Evolutionary conservation across 2,888 invertebrate species (phyloP), one percentile per base, ranked within the genome.

Genomic region (Nipponacmea schrenckii): DNA sequence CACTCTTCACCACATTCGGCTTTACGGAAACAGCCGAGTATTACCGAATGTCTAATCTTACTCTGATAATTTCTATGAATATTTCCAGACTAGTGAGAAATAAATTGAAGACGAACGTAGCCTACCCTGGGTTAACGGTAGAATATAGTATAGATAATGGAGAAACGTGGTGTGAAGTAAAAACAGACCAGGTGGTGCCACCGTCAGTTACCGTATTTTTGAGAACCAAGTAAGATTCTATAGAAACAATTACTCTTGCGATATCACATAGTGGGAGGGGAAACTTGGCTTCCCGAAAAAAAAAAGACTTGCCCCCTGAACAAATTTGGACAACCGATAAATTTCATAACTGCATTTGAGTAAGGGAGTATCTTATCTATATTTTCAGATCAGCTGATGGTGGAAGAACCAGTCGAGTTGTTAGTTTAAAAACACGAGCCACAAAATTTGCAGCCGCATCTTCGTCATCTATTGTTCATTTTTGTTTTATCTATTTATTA

Each of bases 91-190:
- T 79, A 26, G 69, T 72, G 0, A 71, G 71, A 12, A 73, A 73
- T 56, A 67, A 7, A 4, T 46, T 84, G 44, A 66, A 77, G 65
- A 77, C 78, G 14, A 80, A 80, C 63, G 79, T 80, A 10, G 71
- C 77, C 14, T 82, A 77, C 70, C 80, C 82, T 17, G 79, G 81
- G 15, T 71, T 77, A 44, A 68, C 63, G 8, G 76, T 80, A 26
- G 77, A 79, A 31, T 73, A 74, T 62, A 81, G 81, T 39, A 15
- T 50, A 7, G 77, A 79, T 48, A 70, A 70, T 27, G 77, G 77
- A 0, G 68, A 56, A 39, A 71, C 71, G 1, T 81, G 82, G 81
- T 74, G 64, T 56, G 39, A 73, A 48, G 73, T 24, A 8, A 20
- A 24, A 24, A 7, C 20, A 20, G 24, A 56, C 2, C 20, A 24